A percentile compares a stretch with the other conserved stretches of the same genome.
Evolutionary conservation across 1,140 invertebrate species (phyloP).

Genomic region (Bombus superbus): DNA sequence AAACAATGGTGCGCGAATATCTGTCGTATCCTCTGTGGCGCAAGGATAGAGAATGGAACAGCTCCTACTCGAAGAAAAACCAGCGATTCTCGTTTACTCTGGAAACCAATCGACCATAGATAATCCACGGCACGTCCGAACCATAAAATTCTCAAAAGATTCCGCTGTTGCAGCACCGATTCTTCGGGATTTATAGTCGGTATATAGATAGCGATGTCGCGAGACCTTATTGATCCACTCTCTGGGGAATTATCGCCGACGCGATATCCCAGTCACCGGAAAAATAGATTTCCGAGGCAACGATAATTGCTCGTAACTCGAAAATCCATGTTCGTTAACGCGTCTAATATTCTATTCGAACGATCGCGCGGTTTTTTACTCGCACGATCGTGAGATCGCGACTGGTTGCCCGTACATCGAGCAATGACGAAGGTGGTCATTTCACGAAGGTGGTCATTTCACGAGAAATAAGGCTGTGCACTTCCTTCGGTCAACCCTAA

Average conservation of each 20-base stretch:
- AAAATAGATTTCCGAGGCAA: slow-evolving; percentile 37
- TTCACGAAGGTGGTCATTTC: not conserved
- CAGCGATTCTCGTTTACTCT: not conserved
- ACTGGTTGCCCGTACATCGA: no score
- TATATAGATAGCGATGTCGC: not conserved
- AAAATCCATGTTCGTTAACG: no score
- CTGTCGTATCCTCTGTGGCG: no score
- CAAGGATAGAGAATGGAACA: rapidly evolving
- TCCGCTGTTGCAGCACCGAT: not conserved
- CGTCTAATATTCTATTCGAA: not conserved
- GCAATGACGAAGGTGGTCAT: not conserved
- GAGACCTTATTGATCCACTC: slow-evolving; percentile 46
- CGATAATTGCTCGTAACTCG: slow-evolving; percentile 28
- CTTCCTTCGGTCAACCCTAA: not conserved
- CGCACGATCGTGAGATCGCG: not conserved
- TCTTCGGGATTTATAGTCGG: not conserved
- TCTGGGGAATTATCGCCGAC: slow-evolving; percentile 43
- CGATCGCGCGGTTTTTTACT: no score
- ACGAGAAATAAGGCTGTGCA: not conserved
- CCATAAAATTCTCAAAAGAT: not conserved
- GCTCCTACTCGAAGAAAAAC: not conserved
- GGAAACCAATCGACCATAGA: not conserved
- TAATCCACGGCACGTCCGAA: not conserved
- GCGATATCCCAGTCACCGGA: not conserved
- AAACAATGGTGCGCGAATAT: no score